Evolutionary conservation across 2,797 vertebrate genomes (phyloP).

Genomic region (Todus mexicanus): DNA sequence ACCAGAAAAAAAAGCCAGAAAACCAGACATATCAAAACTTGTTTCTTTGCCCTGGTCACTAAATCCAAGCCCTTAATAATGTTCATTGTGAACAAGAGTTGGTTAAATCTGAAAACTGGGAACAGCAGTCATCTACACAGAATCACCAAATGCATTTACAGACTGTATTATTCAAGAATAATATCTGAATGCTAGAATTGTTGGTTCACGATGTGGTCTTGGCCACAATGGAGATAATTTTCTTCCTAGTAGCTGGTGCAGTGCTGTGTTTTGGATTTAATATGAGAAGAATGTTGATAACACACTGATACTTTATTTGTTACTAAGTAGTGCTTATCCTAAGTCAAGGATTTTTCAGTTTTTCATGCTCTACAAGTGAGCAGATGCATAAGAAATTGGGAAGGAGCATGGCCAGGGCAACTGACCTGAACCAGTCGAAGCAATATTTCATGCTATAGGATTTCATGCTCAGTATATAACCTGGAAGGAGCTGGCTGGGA

Average conservation of each 20-base stretch:
- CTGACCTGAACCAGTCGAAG: neutral
- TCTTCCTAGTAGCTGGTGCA: neutral
- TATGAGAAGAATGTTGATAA: neutral
- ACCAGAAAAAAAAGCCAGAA: neutral
- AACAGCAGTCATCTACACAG: neutral
- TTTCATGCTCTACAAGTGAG: neutral
- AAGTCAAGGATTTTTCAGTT: neutral
- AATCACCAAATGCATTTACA: neutral
- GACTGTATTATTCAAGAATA: neutral
- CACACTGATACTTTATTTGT: neutral
- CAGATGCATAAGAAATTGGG: neutral
- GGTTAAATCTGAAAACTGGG: neutral
- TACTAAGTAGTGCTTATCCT: neutral
- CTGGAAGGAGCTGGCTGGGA: neutral
- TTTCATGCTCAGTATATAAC: neutral
- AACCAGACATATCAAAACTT: fast-evolving
- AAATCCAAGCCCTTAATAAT: neutral
- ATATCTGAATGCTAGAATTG: neutral
- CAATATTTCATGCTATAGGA: neutral
- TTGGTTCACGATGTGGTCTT: neutral
- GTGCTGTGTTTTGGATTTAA: neutral
- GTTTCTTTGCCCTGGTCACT: neutral
- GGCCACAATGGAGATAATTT: neutral
- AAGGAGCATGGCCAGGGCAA: neutral
- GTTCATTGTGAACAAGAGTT: neutral